Evolutionary conservation across 2,888 invertebrate genomes (phyloP).

Genomic region (Dasypolia templi): DNA sequence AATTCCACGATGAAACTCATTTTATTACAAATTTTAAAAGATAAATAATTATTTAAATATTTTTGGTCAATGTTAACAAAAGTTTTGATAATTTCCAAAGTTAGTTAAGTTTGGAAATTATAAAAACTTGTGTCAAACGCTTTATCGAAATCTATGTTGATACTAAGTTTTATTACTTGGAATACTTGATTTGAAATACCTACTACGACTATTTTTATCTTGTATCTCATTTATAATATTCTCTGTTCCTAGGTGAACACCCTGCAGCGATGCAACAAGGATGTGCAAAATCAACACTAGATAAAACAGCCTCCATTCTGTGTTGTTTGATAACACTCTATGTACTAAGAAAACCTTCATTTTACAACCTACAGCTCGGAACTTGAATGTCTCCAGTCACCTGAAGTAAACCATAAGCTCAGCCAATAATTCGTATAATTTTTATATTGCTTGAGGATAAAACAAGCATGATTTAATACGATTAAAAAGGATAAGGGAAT

Average conservation of each 20-base stretch:
- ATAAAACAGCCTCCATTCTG: conserved; percentile 77
- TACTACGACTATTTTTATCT: background rate
- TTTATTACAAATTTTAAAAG: background rate
- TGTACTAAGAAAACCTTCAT: conserved; percentile 72
- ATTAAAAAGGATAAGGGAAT: conserved; percentile 25
- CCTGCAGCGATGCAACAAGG: conserved; percentile 89
- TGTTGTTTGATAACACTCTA: conserved; percentile 77
- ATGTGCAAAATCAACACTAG: conserved; percentile 83
- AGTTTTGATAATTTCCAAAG: background rate
- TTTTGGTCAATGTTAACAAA: background rate
- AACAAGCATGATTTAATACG: conserved; percentile 41
- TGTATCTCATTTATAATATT: conserved; percentile 28
- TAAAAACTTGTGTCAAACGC: conserved; percentile 34
- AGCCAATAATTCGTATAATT: conserved; percentile 53
- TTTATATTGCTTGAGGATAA: conserved; percentile 33
- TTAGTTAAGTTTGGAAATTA: no score
- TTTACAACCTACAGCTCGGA: conserved; percentile 73
- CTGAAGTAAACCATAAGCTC: conserved; percentile 29
- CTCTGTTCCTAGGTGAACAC: conserved; percentile 81
- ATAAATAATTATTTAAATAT: background rate
- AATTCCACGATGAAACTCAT: background rate
- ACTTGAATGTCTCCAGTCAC: conserved; percentile 74
- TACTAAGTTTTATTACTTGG: background rate
- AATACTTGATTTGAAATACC: background rate
- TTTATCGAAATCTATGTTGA: conserved; percentile 21